Base-by-base conservation (phyloP, 2,888 invertebrate genomes). In the Rotaria macrura region DNA sequence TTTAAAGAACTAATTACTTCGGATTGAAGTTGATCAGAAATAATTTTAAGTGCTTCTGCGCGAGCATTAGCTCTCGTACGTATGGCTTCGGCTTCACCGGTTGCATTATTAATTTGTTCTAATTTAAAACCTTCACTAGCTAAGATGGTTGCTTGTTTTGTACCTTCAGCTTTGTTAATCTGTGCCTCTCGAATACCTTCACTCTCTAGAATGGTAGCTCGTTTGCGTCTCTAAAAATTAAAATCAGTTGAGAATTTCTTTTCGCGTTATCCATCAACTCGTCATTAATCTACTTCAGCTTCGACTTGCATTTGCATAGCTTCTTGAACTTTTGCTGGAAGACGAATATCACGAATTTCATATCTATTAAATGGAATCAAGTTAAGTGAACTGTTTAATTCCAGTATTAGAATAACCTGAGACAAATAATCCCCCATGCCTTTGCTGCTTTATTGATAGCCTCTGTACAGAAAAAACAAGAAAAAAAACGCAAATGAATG, bases 261-360 rank as follows among this genome's bases (percentile, higher is more conserved):
- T 12, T 47, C 14, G 9, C 47, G 9, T 47, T 47, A 47, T 47
- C 47, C 14, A 9, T n/a, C n/a, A n/a, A n/a, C n/a, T n/a, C n/a
- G n/a, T n/a, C n/a, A n/a, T 14, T 47, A 47, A 47, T 25, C 43
- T 43, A 79, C 74, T 79, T 99, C 99, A 0, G 99, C 99, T 92
- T 99, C 98, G 0, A 99, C 99, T 92, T 99, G 99, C 97, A 98
- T 86, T 91, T 99, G 99, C 99, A 99, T 99, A 0, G 99, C 99
- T 91, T 98, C 97, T 89, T 97, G 96, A 1, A 99, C 95, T 88
- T 97, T 93, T 0, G 93, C 92, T 0, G 99, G 99, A 87, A 97
- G 92, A 90, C 94, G 94, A 89, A 96, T 95, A 89, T 96, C 94
- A 92, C 95, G 93, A 89, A 96, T 96, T 93, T 96, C 96, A 90